Percentiles rank a stretch among this genome's conserved stretches.
phyloP scores from a whole-genome alignment of 2,797 vertebrate genomes.

The Lagocephalus sceleratus region DNA sequence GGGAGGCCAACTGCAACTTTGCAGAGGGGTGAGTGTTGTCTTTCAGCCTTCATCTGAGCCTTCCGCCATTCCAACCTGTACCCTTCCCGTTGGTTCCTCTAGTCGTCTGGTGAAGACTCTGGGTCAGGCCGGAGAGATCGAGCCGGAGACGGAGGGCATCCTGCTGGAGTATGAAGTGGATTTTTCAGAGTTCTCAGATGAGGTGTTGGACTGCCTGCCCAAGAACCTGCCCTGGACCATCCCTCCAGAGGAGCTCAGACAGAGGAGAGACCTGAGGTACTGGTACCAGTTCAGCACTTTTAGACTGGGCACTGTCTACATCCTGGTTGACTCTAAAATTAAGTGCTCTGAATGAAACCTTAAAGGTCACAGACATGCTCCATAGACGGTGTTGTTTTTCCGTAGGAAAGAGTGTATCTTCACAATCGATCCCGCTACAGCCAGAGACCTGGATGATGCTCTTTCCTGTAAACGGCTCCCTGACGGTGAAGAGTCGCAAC shows the following conservation, averaged over 20 bases:
- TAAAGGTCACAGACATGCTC: constrained; percentile 45
- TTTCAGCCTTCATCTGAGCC: not conserved
- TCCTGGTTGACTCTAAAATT: too few species aligned
- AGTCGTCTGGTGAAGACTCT: constrained; percentile 89
- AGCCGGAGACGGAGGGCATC: constrained; percentile 96
- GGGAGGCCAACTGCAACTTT: constrained; percentile 89
- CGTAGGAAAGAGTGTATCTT: constrained; percentile 91
- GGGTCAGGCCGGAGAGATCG: constrained; percentile 94
- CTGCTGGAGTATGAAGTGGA: constrained; percentile 90
- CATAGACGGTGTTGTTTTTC: constrained; percentile 14
- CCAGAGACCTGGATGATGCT: constrained; percentile 94
- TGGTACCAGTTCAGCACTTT: too few species aligned
- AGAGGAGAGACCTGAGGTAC: constrained; percentile 92
- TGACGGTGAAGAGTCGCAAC: constrained; percentile 80
- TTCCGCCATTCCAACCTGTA: not conserved
- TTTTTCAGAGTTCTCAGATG: constrained; percentile 87
- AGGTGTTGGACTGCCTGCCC: constrained; percentile 88
- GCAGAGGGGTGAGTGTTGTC: constrained; percentile 84
- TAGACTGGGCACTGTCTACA: not conserved
- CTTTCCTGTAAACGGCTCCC: constrained; percentile 91
- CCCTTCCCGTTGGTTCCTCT: constrained; percentile 1
- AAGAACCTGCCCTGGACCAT: constrained; percentile 86
- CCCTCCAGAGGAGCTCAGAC: constrained; percentile 79
- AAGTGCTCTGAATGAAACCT: not conserved
- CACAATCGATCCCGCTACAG: constrained; percentile 94